Evolutionary conservation across 2,113 vertebrate species (phyloP).

Genomic region (Pelecanoides urinatrix): DNA sequence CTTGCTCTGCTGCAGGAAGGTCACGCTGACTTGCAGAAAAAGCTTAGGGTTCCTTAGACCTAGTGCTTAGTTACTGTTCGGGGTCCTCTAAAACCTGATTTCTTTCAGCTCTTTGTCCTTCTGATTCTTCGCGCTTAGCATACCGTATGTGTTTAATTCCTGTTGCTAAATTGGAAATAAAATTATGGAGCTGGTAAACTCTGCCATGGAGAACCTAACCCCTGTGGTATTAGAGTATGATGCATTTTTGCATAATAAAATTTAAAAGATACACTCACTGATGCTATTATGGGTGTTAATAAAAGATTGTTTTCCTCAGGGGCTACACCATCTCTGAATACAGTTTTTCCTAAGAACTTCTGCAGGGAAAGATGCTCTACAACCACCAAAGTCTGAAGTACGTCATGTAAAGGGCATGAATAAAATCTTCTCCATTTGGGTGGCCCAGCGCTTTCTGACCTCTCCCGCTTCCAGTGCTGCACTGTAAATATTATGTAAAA

Average conservation of each 20-base stretch:
- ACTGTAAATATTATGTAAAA: not conserved
- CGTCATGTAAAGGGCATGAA: not conserved
- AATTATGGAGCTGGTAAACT: not conserved
- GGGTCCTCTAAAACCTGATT: not conserved
- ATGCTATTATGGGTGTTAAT: not conserved
- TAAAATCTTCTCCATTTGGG: not conserved
- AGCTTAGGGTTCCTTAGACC: not conserved
- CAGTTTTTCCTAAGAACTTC: not conserved
- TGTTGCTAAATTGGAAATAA: not conserved
- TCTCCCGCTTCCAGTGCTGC: not conserved
- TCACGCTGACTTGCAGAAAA: not conserved
- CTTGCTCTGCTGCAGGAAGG: not conserved
- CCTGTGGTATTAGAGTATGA: not conserved
- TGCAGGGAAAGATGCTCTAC: not conserved
- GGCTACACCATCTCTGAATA: not conserved
- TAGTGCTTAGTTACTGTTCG: not conserved
- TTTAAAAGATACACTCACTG: not conserved
- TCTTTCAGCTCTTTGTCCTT: not conserved
- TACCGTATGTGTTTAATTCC: not conserved
- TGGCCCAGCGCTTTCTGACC: not conserved
- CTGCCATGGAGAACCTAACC: too few species aligned
- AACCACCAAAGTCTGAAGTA: not conserved
- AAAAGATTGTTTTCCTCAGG: not conserved
- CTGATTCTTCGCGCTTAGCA: rapidly evolving
- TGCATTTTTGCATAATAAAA: not conserved